phyloP scores from a whole-genome alignment of 2,797 vertebrate species.

The Enteromius afrohamiltoni region DNA sequence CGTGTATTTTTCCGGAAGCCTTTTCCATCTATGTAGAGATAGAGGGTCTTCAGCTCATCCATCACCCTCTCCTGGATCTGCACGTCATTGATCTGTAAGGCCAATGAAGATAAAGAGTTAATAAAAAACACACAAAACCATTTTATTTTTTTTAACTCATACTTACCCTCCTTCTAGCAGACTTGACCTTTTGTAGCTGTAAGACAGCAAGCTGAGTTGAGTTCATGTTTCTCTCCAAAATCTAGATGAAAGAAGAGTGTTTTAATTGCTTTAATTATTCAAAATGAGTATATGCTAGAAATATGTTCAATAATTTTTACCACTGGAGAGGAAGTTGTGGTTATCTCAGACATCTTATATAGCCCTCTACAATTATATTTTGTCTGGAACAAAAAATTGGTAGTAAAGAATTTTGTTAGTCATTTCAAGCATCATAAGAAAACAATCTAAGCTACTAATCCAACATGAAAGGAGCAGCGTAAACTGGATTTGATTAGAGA shows the following conservation, averaged over 20 bases:
- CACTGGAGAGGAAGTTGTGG: not conserved
- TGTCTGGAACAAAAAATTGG: slow-evolving; percentile 32
- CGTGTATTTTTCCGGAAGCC: slow-evolving; percentile 46
- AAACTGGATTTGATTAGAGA: not conserved
- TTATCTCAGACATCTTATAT: not conserved
- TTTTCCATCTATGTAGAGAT: slow-evolving; percentile 54
- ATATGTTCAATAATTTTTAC: not conserved
- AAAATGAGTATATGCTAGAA: not conserved
- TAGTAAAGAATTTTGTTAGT: not conserved
- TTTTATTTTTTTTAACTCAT: not conserved
- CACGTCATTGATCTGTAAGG: slow-evolving; percentile 42
- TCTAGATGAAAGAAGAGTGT: slow-evolving; percentile 23
- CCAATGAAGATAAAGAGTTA: not conserved
- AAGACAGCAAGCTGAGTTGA: slow-evolving; percentile 41
- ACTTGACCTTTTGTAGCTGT: slow-evolving; percentile 52
- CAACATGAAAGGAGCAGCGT: not conserved
- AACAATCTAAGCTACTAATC: not conserved
- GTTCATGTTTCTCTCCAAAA: slow-evolving; percentile 16
- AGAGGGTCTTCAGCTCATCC: slow-evolving; percentile 59
- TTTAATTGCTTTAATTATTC: not conserved
- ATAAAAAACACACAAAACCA: not conserved
- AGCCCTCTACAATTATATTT: slow-evolving; percentile 35
- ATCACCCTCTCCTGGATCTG: slow-evolving; percentile 46
- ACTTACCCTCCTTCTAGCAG: slow-evolving; percentile 36
- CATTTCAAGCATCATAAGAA: not conserved